Evolutionary conservation across 2,113 vertebrate genomes (phyloP).

Genomic region (Leptocoma aspasia): DNA sequence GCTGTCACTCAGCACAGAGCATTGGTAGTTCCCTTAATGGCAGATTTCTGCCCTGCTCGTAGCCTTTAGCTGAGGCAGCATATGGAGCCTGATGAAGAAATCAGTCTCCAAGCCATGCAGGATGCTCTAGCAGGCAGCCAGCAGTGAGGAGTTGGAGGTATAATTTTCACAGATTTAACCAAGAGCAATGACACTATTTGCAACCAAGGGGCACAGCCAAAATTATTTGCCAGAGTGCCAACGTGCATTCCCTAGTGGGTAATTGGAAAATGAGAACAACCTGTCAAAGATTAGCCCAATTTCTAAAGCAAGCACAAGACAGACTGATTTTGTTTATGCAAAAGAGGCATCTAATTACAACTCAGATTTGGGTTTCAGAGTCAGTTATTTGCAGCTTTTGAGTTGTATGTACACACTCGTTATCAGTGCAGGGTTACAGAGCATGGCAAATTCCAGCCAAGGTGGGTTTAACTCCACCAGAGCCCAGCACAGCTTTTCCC

Average conservation of each 20-base stretch:
- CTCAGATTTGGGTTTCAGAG: slow-evolving; percentile 26
- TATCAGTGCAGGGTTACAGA: neutral
- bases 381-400: neutral
- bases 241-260: neutral
- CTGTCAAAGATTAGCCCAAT: slow-evolving; percentile 63
- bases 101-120: neutral
- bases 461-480: neutral
- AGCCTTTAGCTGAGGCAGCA: neutral
- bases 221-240: slow-evolving; percentile 37
- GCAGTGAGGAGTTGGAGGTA: neutral
- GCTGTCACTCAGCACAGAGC: neutral
- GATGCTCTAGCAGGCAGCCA: slow-evolving; percentile 11
- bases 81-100: slow-evolving; percentile 38
- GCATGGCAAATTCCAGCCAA: neutral
- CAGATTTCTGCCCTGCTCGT: neutral
- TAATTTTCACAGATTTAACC: slow-evolving; percentile 50
- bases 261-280: slow-evolving; percentile 61
- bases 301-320: slow-evolving; percentile 44
- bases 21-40: neutral
- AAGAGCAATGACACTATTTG: slow-evolving; percentile 55
- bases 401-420: neutral
- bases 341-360: slow-evolving; percentile 12
- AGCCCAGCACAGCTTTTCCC: neutral
- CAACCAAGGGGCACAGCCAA: slow-evolving; percentile 35
- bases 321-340: slow-evolving; percentile 46